phyloP scores from a whole-genome alignment of 1,140 invertebrate genomes.

The Pissodes strobi region DNA sequence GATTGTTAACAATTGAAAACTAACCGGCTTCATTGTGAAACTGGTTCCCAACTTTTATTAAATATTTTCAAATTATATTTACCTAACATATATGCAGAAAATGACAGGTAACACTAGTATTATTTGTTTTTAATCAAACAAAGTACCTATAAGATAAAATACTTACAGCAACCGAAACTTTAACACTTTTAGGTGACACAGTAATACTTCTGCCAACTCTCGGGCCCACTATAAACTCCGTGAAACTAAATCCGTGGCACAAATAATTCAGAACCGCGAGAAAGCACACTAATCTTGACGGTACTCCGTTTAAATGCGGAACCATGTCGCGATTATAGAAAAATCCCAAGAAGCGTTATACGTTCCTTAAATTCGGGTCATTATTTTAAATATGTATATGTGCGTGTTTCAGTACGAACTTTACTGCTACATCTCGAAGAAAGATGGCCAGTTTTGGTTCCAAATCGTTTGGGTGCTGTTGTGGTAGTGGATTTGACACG shows the following conservation, averaged over 20 bases:
- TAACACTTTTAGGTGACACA: constrained; percentile 12
- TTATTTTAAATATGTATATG: constrained; percentile 27
- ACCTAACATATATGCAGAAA: too few relatives aligned
- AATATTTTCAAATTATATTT: too few relatives aligned
- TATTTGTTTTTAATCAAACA: too few relatives aligned
- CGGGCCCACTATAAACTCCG: constrained; percentile 24
- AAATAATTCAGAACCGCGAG: neutral
- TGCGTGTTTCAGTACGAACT: constrained; percentile 18
- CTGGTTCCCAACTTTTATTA: too few relatives aligned
- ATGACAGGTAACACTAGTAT: too few relatives aligned
- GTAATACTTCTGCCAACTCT: constrained; percentile 10
- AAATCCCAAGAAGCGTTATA: constrained; percentile 18
- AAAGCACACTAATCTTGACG: neutral
- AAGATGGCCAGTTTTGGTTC: constrained; percentile 21
- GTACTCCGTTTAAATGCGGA: constrained; percentile 11
- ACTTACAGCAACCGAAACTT: constrained; percentile 17
- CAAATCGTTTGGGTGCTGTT: constrained; percentile 8
- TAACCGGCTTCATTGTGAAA: too few relatives aligned
- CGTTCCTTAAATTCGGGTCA: constrained; percentile 32
- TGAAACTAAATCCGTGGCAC: constrained; percentile 19
- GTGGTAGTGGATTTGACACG: constrained; percentile 22
- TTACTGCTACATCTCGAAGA: constrained; percentile 25
- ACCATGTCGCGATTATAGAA: constrained; percentile 32
- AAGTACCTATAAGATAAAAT: neutral
- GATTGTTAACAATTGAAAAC: too few relatives aligned